phyloP scores from a whole-genome alignment of 2,797 vertebrate species.

The Pangasius mekongensis region DNA sequence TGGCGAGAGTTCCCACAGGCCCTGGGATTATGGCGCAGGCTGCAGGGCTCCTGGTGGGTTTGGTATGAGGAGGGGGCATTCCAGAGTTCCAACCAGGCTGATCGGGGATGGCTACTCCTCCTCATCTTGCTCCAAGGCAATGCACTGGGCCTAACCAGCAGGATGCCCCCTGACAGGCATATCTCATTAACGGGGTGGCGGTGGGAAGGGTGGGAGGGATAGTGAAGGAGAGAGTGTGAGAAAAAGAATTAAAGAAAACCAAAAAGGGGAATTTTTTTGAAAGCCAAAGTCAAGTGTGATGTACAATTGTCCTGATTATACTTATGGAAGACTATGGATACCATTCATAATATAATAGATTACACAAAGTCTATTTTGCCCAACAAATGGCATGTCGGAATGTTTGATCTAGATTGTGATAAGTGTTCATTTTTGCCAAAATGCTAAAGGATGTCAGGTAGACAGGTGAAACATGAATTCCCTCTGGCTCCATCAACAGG shows the following conservation, averaged over 20 bases:
- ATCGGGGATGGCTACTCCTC: conserved; percentile 71
- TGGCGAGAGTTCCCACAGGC: conserved; percentile 56
- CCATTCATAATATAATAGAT: not conserved
- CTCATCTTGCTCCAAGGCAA: conserved; percentile 70
- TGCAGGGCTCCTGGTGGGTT: conserved; percentile 60
- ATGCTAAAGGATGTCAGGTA: not conserved
- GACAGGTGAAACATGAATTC: conserved; percentile 41
- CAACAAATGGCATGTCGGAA: not conserved
- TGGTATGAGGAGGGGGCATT: conserved; percentile 70
- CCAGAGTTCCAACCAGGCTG: conserved; percentile 78
- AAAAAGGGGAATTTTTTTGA: conserved; percentile 1
- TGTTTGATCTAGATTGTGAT: not conserved
- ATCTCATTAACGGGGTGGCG: conserved; percentile 68
- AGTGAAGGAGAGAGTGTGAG: conserved; percentile 53
- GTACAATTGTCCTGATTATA: conserved; percentile 6
- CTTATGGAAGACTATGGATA: not conserved
- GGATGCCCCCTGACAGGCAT: conserved; percentile 75
- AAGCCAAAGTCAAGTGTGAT: conserved; percentile 16
- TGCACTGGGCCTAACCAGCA: conserved; percentile 69
- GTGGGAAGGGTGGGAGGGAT: conserved; percentile 39
- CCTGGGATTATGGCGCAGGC: conserved; percentile 53
- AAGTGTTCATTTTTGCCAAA: not conserved
- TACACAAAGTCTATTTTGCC: not conserved
- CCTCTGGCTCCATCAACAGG: conserved; percentile 60
- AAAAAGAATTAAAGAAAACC: conserved; percentile 55